phyloP scores from a whole-genome alignment of 2,888 invertebrate species.

The Cheilosia vernalis region DNA sequence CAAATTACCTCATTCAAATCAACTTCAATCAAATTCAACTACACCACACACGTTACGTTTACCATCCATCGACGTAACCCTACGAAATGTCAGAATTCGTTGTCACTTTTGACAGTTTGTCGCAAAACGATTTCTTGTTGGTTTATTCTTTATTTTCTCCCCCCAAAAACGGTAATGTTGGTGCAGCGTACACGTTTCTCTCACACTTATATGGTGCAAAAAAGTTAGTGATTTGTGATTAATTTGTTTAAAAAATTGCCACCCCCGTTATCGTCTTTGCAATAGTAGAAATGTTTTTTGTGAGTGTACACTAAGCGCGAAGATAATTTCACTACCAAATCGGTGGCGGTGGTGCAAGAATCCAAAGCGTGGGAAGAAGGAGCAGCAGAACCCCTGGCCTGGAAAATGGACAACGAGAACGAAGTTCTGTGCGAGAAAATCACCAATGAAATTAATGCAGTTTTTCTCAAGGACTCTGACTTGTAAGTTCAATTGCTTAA shows the following conservation, averaged over 20 bases:
- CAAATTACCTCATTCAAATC: not conserved
- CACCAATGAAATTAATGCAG: constrained; percentile 89
- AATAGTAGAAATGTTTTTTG: constrained; percentile 29
- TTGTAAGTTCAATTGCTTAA: constrained; percentile 87
- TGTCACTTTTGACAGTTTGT: constrained; percentile 45
- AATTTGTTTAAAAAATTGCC: constrained; percentile 21
- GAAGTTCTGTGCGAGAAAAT: constrained; percentile 92
- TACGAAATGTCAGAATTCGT: not conserved
- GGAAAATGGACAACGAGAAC: constrained; percentile 85
- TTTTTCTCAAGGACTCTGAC: constrained; percentile 89
- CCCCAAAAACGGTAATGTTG: constrained; percentile 48
- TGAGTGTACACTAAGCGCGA: constrained; percentile 12
- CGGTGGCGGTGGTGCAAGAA: constrained; percentile 7
- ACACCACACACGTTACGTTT: not conserved
- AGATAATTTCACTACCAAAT: constrained; percentile 9
- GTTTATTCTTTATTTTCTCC: constrained; percentile 63
- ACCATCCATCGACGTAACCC: not conserved
- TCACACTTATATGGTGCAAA: constrained; percentile 48
- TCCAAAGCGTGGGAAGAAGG: not conserved
- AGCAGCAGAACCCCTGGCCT: not conserved
- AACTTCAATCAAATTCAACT: not conserved
- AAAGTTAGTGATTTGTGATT: constrained; percentile 18
- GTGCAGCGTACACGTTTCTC: constrained; percentile 56
- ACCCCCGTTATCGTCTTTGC: not conserved
- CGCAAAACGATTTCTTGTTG: constrained; percentile 32